phyloP scores from a whole-genome alignment of 2,888 invertebrate genomes.

The Clostera curtula region DNA sequence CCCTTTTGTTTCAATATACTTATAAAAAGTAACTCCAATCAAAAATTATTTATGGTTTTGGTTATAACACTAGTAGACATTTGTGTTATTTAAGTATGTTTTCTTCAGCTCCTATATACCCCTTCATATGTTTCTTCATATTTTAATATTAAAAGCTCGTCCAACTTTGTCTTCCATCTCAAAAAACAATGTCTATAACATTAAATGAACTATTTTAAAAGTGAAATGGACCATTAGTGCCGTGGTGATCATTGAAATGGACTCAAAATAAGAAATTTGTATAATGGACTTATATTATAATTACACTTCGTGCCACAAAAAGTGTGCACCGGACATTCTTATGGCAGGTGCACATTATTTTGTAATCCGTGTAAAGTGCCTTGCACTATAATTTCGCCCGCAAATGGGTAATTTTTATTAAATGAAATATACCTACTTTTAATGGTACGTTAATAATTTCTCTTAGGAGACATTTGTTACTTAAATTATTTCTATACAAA shows the following conservation, averaged over 20 bases:
- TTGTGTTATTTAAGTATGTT: too few relatives aligned
- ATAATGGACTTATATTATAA: constrained; percentile 28
- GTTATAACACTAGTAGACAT: too few relatives aligned
- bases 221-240: constrained; percentile 40
- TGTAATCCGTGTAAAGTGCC: constrained; percentile 14
- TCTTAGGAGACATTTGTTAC: constrained; percentile 20
- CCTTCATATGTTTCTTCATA: too few relatives aligned
- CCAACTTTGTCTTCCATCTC: too few relatives aligned
- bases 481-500: constrained; percentile 19
- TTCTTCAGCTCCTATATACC: too few relatives aligned
- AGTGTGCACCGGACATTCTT: constrained; percentile 16
- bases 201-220: constrained; percentile 20
- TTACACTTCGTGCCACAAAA: constrained; percentile 21
- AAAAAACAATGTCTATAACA: too few relatives aligned
- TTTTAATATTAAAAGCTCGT: too few relatives aligned
- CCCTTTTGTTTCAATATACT: too few relatives aligned
- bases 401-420: constrained; percentile 10
- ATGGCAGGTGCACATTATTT: background rate
- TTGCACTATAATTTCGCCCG: constrained; percentile 9
- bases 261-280: constrained; percentile 29
- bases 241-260: constrained; percentile 32
- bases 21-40: too few relatives aligned
- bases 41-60: too few relatives aligned
- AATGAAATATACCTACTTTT: too few relatives aligned
- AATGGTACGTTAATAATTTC: constrained; percentile 20